These are phyloP conservation scores for Nyctalus aviator DNA, from an alignment of 2,797 vertebrate genomes.

Conservation along the genomic window DNA sequence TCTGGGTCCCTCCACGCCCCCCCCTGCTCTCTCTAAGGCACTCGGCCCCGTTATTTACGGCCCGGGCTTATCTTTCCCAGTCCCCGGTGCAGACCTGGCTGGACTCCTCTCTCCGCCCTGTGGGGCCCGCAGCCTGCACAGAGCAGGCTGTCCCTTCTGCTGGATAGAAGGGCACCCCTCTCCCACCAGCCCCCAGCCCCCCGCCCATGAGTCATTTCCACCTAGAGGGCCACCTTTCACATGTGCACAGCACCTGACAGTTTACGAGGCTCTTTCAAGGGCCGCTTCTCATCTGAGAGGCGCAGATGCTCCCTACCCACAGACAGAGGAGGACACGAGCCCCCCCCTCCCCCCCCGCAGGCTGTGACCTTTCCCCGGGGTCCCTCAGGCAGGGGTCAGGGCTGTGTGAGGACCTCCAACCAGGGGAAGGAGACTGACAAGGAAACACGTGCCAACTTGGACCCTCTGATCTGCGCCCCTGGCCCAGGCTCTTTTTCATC, in stretches of 20 bases:
- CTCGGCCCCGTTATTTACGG: constrained; percentile 78
- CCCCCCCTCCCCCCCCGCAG: not conserved
- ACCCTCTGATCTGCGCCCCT: not conserved
- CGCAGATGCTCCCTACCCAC: not conserved
- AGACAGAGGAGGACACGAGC: not conserved
- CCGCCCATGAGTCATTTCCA: not conserved
- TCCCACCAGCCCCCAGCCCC: not conserved
- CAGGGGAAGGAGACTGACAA: not conserved
- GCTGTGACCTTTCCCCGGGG: not conserved
- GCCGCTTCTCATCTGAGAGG: not conserved
- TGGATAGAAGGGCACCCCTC: not conserved
- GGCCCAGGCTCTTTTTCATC: not conserved
- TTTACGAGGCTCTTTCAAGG: not conserved
- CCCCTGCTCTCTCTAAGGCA: constrained; percentile 10
- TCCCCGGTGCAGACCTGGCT: constrained; percentile 56
- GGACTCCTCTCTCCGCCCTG: not conserved
- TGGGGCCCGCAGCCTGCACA: not conserved
- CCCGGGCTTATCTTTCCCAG: constrained; percentile 71
- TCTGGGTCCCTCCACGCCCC: not conserved
- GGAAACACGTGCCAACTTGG: not conserved
- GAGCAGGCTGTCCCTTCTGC: constrained; percentile 10
- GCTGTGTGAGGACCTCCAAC: not conserved
- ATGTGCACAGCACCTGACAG: not conserved
- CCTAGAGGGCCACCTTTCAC: not conserved
- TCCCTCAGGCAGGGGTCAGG: constrained; percentile 6